These are phyloP conservation scores for Prorops nasuta DNA, from an alignment of 1,140 invertebrate genomes.

Conservation along the genomic window DNA sequence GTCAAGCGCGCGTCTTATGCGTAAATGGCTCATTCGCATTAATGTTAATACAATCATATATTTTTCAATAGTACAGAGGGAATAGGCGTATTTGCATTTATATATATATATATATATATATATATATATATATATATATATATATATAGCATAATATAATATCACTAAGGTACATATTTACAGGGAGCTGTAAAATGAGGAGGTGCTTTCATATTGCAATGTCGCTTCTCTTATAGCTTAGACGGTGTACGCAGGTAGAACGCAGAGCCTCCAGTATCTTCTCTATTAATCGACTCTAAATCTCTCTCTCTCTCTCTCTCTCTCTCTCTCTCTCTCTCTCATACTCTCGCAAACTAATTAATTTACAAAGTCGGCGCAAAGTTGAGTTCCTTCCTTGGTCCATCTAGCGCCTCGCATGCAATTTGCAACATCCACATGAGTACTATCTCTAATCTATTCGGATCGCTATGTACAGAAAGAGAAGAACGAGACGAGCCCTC, in stretches of 20 bases:
- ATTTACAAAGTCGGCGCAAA: not conserved
- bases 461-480: too few relatives aligned
- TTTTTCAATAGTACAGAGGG: constrained; percentile 52
- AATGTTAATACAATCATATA: constrained; percentile 52
- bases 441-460: too few relatives aligned
- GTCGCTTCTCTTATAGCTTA: constrained; percentile 18
- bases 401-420: too few relatives aligned
- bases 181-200: constrained; percentile 33
- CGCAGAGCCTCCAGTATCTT: too few relatives aligned
- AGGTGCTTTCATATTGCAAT: constrained; percentile 40
- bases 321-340: too few relatives aligned
- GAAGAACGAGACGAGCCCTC: too few relatives aligned
- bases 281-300: too few relatives aligned
- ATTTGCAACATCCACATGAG: too few relatives aligned
- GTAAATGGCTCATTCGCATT: constrained; percentile 32
- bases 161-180: constrained; percentile 57
- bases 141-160: constrained; percentile 49
- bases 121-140: constrained; percentile 42
- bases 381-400: too few relatives aligned
- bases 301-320: constrained; percentile 16
- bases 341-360: constrained; percentile 3
- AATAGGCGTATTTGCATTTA: constrained; percentile 48
- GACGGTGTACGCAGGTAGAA: too few relatives aligned
- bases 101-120: constrained; percentile 45
- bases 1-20: constrained; percentile 34